Percentiles rank a stretch among this genome's conserved stretches.
Conservation (phyloP, 1,140 invertebrate genomes). For the Mycetomoellerius zeteki region DNA sequence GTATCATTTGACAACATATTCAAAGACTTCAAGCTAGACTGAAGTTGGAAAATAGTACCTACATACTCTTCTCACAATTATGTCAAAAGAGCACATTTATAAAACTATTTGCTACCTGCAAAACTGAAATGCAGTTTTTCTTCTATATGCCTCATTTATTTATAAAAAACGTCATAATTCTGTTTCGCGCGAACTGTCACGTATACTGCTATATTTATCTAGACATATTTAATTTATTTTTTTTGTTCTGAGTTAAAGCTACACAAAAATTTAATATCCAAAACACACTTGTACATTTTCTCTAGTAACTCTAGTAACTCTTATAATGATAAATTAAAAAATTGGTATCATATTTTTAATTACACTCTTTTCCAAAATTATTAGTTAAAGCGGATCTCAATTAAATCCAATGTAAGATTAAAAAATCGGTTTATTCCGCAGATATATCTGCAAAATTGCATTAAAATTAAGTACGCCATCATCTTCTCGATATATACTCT, state of each 20-base stretch:
- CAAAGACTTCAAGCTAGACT: too few species aligned
- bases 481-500: neutral
- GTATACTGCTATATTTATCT: neutral
- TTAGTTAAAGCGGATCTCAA: neutral
- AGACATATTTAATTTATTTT: neutral
- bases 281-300: neutral
- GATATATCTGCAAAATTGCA: neutral
- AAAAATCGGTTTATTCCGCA: neutral
- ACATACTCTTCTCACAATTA: too few species aligned
- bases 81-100: too few species aligned
- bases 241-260: neutral
- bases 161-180: neutral
- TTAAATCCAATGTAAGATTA: neutral
- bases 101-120: too few species aligned
- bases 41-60: too few species aligned
- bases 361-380: neutral
- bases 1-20: too few species aligned
- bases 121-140: too few species aligned
- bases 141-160: neutral
- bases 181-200: neutral
- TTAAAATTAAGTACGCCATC: neutral
- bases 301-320: too few species aligned
- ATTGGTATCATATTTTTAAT: neutral
- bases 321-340: neutral
- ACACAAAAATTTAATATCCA: neutral